phyloP scores from a whole-genome alignment of 2,888 invertebrate genomes.

The Trachelus iudaicus region DNA sequence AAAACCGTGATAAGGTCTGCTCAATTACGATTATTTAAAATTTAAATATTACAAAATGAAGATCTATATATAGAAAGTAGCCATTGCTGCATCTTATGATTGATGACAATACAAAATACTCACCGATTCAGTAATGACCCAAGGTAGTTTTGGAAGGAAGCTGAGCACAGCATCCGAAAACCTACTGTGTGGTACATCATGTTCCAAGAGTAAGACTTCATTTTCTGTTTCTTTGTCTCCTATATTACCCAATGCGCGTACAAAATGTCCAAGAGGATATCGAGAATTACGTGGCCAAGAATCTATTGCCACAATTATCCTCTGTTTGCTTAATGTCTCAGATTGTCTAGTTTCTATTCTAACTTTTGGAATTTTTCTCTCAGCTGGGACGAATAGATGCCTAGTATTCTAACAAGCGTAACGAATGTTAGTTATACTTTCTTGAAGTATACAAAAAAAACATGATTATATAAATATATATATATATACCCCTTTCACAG shows the following conservation, averaged over 20 bases:
- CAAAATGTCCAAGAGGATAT: slow-evolving; percentile 96
- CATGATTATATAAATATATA: slow-evolving; percentile 9
- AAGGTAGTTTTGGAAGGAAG: slow-evolving; percentile 90
- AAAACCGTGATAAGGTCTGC: background rate
- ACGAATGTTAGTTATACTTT: slow-evolving; percentile 5
- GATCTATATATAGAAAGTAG: slow-evolving; percentile 2
- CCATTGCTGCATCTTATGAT: background rate
- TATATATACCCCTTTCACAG: slow-evolving; percentile 71
- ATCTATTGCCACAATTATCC: slow-evolving; percentile 96
- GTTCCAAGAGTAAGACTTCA: slow-evolving; percentile 94
- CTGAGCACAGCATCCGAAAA: slow-evolving; percentile 95
- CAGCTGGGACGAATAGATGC: slow-evolving; percentile 95
- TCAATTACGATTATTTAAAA: background rate
- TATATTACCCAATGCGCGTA: slow-evolving; percentile 89
- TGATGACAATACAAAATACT: slow-evolving; percentile 29
- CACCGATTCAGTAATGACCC: slow-evolving; percentile 87
- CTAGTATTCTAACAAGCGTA: slow-evolving; percentile 65
- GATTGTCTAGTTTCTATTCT: slow-evolving; percentile 95
- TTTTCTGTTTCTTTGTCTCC: slow-evolving; percentile 97
- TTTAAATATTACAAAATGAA: background rate
- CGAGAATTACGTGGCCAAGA: slow-evolving; percentile 94
- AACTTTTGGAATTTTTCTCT: slow-evolving; percentile 92
- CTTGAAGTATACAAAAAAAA: background rate
- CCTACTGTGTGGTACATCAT: slow-evolving; percentile 95
- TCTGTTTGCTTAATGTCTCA: slow-evolving; percentile 80